phyloP scores from a whole-genome alignment of 2,113 vertebrate genomes.

The Channa maculata region DNA sequence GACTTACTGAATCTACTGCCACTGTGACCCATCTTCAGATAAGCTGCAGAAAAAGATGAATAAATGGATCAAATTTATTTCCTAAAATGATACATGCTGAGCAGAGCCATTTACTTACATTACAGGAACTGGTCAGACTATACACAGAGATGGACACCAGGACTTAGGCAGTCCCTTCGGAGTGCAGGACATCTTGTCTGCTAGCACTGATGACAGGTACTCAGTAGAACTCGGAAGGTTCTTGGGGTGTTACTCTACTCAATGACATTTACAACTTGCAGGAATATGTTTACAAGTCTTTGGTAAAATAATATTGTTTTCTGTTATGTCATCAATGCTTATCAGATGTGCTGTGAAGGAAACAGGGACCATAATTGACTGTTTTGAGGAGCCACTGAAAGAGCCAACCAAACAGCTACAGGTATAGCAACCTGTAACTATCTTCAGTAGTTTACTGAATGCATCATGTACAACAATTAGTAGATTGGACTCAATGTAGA shows the following conservation, averaged over 20 bases:
- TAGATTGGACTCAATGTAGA: no score
- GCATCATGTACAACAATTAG: no score
- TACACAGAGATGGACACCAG: constrained; percentile 18
- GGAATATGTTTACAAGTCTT: no score
- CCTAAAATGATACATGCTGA: no score
- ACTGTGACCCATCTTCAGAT: no score
- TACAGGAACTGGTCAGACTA: not conserved
- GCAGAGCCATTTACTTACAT: no score
- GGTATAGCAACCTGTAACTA: not conserved
- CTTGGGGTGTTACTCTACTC: not conserved
- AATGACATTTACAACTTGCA: no score
- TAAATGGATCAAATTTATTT: no score
- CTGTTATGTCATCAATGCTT: constrained; percentile 38
- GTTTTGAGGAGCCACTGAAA: not conserved
- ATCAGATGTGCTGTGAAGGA: constrained; percentile 55
- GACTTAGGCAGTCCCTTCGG: constrained; percentile 49
- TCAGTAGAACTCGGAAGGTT: not conserved
- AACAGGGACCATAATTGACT: constrained; percentile 11
- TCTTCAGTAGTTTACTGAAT: not conserved
- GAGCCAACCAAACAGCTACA: constrained; percentile 62
- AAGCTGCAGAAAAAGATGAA: no score
- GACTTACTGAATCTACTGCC: no score
- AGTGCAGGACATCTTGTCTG: constrained; percentile 11
- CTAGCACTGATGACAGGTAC: constrained; percentile 67
- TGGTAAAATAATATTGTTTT: not conserved